Conservation (phyloP, 1,140 invertebrate species). For the Drosophila teissieri region DNA sequence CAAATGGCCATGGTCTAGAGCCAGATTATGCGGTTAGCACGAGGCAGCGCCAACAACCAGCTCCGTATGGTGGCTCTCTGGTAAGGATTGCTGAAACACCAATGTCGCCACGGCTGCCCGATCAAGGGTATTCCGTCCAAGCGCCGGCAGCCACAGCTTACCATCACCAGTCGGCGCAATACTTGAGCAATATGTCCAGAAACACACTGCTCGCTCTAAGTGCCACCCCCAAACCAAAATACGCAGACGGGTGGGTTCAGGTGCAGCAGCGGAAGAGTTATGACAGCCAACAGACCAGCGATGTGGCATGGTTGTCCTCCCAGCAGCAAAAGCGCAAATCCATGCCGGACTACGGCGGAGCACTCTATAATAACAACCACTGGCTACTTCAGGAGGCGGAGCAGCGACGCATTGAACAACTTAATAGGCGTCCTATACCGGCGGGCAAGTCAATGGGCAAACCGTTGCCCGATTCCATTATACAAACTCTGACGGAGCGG, state of each 20-base stretch:
- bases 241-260: conserved; percentile 86
- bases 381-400: conserved; percentile 97
- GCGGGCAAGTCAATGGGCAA: conserved; percentile 80
- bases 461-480: conserved; percentile 89
- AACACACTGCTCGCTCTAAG: conserved; percentile 91
- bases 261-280: conserved; percentile 68
- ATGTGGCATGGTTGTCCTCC: conserved; percentile 86
- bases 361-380: conserved; percentile 88
- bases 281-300: conserved; percentile 61
- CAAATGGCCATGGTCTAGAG: conserved; percentile 55
- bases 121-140: conserved; percentile 29
- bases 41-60: conserved; percentile 51
- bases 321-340: conserved; percentile 88
- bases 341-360: conserved; percentile 85
- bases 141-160: conserved; percentile 53
- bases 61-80: conserved; percentile 67
- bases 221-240: conserved; percentile 90
- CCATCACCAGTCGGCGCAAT: conserved; percentile 77
- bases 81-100: conserved; percentile 70
- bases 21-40: conserved; percentile 62
- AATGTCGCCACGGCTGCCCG: conserved; percentile 15
- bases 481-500: conserved; percentile 89
- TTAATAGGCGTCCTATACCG: conserved; percentile 63
- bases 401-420: conserved; percentile 88
- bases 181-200: conserved; percentile 88